Evolutionary conservation across 2,113 vertebrate species (phyloP).

Genomic region (Rafetus swinhoei): DNA sequence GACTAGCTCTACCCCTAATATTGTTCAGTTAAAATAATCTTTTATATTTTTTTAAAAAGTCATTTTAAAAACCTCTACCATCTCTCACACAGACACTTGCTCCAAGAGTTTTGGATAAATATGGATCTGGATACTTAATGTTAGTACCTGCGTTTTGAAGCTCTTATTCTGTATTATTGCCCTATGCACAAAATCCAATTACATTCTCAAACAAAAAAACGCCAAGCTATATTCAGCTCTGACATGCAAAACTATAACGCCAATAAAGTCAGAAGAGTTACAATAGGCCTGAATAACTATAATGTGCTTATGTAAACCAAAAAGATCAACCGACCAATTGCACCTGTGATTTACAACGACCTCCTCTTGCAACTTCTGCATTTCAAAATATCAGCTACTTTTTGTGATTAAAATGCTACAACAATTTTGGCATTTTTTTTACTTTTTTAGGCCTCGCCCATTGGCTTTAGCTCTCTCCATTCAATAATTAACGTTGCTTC

Average conservation of each 20-base stretch:
- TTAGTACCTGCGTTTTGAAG: not conserved
- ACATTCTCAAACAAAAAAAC: not conserved
- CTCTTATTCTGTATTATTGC: not conserved
- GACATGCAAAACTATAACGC: not conserved
- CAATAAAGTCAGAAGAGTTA: accelerated
- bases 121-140: not conserved
- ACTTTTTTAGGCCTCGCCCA: not conserved
- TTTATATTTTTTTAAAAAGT: not conserved
- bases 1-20: not conserved
- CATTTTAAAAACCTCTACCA: accelerated
- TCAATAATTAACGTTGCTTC: not conserved
- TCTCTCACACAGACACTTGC: not conserved
- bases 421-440: not conserved
- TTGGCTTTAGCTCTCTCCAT: not conserved
- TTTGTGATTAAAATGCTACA: not conserved
- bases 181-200: accelerated
- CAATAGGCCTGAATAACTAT: not conserved
- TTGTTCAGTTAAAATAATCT: not conserved
- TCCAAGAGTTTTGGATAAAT: not conserved
- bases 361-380: not conserved
- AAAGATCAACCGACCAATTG: not conserved
- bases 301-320: not conserved
- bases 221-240: not conserved
- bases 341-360: not conserved
- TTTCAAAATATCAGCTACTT: not conserved